Conservation (phyloP, 2,113 vertebrate species). For the Dicentrarchus labrax region DNA sequence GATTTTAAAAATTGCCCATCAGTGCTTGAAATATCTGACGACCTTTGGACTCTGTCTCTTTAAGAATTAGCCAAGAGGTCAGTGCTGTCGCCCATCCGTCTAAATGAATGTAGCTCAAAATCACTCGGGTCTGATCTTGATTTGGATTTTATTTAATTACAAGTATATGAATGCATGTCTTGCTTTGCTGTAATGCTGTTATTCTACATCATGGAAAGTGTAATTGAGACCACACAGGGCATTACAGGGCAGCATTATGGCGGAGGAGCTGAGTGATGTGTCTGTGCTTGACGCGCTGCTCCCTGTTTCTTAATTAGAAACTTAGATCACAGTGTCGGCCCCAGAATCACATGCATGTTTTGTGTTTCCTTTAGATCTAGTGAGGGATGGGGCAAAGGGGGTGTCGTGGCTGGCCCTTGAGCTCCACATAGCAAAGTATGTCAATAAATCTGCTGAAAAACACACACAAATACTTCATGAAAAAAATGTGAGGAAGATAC, state of each 20-base stretch:
- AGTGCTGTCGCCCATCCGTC: slow-evolving; percentile 47
- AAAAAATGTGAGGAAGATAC: slow-evolving; percentile 69
- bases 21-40: slow-evolving; percentile 6
- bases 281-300: slow-evolving; percentile 58
- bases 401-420: slow-evolving; percentile 2
- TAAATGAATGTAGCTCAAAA: slow-evolving; percentile 69
- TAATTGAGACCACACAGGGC: slow-evolving; percentile 80
- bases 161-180: slow-evolving; percentile 82
- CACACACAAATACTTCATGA: slow-evolving; percentile 67
- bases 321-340: slow-evolving; percentile 64
- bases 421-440: slow-evolving; percentile 36
- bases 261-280: slow-evolving; percentile 75
- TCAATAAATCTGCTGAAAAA: slow-evolving; percentile 70
- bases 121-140: slow-evolving; percentile 73
- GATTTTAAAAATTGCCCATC: neutral
- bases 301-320: slow-evolving; percentile 81
- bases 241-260: slow-evolving; percentile 74
- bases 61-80: slow-evolving; percentile 70
- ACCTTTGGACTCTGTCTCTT: slow-evolving; percentile 72
- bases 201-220: slow-evolving; percentile 81
- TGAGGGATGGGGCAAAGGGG: neutral
- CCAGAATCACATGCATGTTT: slow-evolving; percentile 48
- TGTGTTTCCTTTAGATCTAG: slow-evolving; percentile 54
- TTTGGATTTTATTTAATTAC: slow-evolving; percentile 81
- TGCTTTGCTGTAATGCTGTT: slow-evolving; percentile 82